Conservation (phyloP, 2,888 invertebrate genomes). For the Dicyrtomina minuta region DNA sequence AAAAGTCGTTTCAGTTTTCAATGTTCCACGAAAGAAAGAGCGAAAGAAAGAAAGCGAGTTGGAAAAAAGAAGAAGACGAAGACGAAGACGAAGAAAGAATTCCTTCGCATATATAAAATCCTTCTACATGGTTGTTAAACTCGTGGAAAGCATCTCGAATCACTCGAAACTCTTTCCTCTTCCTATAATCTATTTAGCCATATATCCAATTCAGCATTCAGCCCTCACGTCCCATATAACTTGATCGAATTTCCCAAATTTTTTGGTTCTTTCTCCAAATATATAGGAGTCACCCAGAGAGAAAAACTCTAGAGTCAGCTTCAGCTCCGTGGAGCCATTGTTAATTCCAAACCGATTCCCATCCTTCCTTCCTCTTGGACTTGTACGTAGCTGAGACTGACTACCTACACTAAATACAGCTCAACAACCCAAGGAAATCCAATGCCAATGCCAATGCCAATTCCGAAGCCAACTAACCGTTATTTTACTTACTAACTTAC, state of each 20-base stretch:
- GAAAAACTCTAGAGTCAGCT: conserved; percentile 3
- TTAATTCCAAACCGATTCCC: conserved; percentile 20
- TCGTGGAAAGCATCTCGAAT: background rate
- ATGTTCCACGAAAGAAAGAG: too few species aligned
- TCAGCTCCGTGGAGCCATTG: conserved; percentile 5
- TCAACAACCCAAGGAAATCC: too few species aligned
- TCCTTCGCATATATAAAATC: background rate
- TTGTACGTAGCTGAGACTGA: too few species aligned
- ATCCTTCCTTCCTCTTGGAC: background rate
- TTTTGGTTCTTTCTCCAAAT: conserved; percentile 5
- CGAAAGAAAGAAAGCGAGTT: too few species aligned
- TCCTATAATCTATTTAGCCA: conserved; percentile 8
- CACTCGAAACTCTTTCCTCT: background rate
- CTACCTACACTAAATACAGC: background rate
- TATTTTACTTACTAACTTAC: conserved; percentile 11
- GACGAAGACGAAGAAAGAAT: too few species aligned
- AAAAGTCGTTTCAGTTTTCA: too few species aligned
- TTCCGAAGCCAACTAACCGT: conserved; percentile 4
- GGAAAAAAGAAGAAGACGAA: too few species aligned
- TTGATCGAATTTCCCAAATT: conserved; percentile 30
- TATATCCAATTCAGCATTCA: conserved; percentile 4
- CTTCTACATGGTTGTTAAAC: background rate
- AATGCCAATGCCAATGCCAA: too few species aligned
- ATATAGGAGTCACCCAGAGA: background rate
- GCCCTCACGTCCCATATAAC: conserved; percentile 11